These are phyloP conservation scores for Burhinus bistriatus DNA, from an alignment of 2,113 vertebrate genomes.

Conservation along the genomic window DNA sequence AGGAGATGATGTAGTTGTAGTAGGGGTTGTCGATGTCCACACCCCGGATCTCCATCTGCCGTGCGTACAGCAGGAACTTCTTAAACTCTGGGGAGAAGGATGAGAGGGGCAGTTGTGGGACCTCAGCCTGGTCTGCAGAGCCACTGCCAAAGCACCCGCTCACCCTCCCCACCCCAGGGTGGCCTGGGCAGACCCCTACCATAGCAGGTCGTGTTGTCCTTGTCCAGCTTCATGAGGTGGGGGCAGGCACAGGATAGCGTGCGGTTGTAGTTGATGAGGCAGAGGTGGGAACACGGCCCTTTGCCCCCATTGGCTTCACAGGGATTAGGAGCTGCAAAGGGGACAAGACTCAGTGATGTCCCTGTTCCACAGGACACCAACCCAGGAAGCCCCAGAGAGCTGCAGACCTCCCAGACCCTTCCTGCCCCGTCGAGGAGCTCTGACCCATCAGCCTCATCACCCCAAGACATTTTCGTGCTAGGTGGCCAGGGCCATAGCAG, in stretches of 20 bases:
- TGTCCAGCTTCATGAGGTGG: constrained; percentile 93
- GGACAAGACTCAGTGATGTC: neutral
- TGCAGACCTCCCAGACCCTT: neutral
- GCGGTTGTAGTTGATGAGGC: constrained; percentile 97
- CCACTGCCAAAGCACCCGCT: fast-evolving
- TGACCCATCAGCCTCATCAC: neutral
- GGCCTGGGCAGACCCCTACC: constrained; percentile 68
- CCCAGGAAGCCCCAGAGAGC: neutral
- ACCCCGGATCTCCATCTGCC: constrained; percentile 96
- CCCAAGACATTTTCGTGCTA: neutral
- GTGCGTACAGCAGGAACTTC: constrained; percentile 95
- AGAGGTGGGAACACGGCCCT: constrained; percentile 91
- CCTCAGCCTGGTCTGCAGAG: neutral
- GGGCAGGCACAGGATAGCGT: constrained; percentile 93
- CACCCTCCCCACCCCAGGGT: fast-evolving
- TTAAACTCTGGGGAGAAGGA: constrained; percentile 80
- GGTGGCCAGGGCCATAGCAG: neutral
- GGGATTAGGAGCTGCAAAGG: constrained; percentile 85
- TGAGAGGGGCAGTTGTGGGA: neutral
- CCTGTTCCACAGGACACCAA: neutral
- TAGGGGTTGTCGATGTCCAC: constrained; percentile 96
- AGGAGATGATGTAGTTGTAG: constrained; percentile 99
- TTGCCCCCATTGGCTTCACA: constrained; percentile 87
- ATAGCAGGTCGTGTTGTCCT: constrained; percentile 89
- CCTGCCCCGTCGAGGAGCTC: neutral